Percentiles rank a stretch among this genome's conserved stretches.
Conservation (phyloP, 2,888 invertebrate genomes). For the Melangyna quadrimaculata region DNA sequence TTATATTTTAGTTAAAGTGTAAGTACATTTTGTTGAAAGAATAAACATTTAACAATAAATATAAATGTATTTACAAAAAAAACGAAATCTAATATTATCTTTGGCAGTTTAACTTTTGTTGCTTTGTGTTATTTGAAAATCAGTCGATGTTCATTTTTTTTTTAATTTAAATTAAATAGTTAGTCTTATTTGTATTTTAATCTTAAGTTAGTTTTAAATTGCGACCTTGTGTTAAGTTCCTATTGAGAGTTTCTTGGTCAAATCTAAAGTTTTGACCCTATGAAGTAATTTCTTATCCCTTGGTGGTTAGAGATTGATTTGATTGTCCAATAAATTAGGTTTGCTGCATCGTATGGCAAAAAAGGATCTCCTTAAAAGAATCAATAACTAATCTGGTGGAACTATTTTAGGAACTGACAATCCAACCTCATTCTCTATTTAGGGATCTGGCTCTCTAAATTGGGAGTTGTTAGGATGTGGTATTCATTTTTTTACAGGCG, state of each 20-base stretch:
- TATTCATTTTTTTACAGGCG: not conserved
- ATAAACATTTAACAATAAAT: slow-evolving; percentile 14
- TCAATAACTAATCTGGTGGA: not conserved
- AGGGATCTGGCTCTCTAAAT: not conserved
- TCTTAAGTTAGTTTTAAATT: not conserved
- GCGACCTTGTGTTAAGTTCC: not conserved
- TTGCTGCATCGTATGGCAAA: not conserved
- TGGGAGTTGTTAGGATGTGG: not conserved
- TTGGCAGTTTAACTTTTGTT: slow-evolving; percentile 65
- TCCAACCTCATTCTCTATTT: not conserved
- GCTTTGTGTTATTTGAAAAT: slow-evolving; percentile 60
- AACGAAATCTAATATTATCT: slow-evolving; percentile 37
- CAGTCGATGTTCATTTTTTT: slow-evolving; percentile 58
- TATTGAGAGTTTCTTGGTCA: not conserved
- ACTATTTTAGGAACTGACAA: not conserved
- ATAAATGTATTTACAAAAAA: slow-evolving; percentile 14
- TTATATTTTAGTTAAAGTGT: not conserved
- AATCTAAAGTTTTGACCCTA: not conserved
- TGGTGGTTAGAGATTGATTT: not conserved
- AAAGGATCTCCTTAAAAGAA: not conserved
- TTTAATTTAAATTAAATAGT: slow-evolving; percentile 13
- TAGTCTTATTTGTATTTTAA: slow-evolving; percentile 26
- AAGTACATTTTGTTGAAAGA: not conserved
- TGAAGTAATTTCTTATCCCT: not conserved
- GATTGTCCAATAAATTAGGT: not conserved